Percentiles rank a stretch among this genome's conserved stretches.
These are phyloP conservation scores for Galaxias olidus DNA, from an alignment of 2,797 vertebrate genomes.

Conservation along the genomic window DNA sequence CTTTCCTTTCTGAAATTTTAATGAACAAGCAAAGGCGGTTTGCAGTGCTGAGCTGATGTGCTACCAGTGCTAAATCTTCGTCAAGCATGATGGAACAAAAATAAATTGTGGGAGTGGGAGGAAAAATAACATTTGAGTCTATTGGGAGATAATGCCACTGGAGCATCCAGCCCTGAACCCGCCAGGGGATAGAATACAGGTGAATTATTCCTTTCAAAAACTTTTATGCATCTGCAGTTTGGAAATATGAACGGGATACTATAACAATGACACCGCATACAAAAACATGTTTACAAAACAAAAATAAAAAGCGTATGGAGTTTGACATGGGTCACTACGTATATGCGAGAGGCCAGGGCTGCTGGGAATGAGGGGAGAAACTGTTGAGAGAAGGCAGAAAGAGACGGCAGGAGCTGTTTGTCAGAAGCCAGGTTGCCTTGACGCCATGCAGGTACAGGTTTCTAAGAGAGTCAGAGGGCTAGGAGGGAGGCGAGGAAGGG, in stretches of 20 bases:
- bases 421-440: too few relatives aligned
- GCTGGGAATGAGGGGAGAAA: too few relatives aligned
- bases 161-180: slow-evolving; percentile 24
- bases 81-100: slow-evolving; percentile 49
- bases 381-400: too few relatives aligned
- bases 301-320: too few relatives aligned
- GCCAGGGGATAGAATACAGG: slow-evolving; percentile 20
- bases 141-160: slow-evolving; percentile 27
- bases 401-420: too few relatives aligned
- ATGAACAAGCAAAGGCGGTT: slow-evolving; percentile 43
- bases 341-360: too few relatives aligned
- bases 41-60: slow-evolving; percentile 35
- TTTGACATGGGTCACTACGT: too few relatives aligned
- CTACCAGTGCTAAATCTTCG: slow-evolving; percentile 46
- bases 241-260: slow-evolving; percentile 1
- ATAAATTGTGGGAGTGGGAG: slow-evolving; percentile 44
- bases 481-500: too few relatives aligned
- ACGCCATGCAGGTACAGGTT: too few relatives aligned
- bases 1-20: slow-evolving; percentile 46
- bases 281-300: slow-evolving; percentile 3
- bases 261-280: neutral
- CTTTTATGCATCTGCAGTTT: neutral
- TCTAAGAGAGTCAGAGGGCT: too few relatives aligned
- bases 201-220: slow-evolving; percentile 7
- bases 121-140: slow-evolving; percentile 22